phyloP scores from a whole-genome alignment of 2,113 vertebrate genomes.

The Sciurus niger region DNA sequence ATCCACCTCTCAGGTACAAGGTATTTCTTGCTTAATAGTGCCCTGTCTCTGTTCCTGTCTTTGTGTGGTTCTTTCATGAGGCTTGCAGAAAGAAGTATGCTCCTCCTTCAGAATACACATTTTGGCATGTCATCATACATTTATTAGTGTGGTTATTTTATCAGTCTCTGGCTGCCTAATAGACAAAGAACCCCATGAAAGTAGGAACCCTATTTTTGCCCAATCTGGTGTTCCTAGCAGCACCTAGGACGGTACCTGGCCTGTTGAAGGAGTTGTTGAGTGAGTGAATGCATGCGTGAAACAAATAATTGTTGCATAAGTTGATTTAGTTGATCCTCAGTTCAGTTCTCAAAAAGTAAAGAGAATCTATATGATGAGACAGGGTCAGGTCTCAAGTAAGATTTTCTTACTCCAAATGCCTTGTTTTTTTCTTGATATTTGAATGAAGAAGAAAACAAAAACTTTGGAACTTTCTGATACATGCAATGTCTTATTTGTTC shows the following conservation, averaged over 20 bases:
- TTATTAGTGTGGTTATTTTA: not conserved
- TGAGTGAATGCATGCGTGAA: not conserved
- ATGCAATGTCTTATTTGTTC: not conserved
- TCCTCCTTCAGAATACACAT: not conserved
- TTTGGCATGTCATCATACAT: not conserved
- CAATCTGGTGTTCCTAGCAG: not conserved
- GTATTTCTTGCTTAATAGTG: not conserved
- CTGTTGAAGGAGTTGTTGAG: not conserved
- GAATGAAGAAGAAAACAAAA: conserved; percentile 27
- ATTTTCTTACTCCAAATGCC: not conserved
- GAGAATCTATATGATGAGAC: not conserved
- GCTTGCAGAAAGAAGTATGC: not conserved
- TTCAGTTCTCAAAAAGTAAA: not conserved
- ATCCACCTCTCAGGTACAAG: not conserved
- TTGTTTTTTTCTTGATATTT: not conserved
- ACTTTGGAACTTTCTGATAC: not conserved
- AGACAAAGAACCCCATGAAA: not conserved
- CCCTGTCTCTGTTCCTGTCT: not conserved
- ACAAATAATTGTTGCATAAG: not conserved
- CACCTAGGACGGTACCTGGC: not conserved
- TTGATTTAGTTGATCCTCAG: not conserved
- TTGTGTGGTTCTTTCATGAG: not conserved
- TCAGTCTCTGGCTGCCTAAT: not conserved
- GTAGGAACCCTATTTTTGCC: not conserved
- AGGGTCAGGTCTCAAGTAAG: not conserved